A percentile compares a stretch with the other conserved stretches of the same genome.
phyloP scores from a whole-genome alignment of 2,113 vertebrate genomes.

The Delphinus delphis region DNA sequence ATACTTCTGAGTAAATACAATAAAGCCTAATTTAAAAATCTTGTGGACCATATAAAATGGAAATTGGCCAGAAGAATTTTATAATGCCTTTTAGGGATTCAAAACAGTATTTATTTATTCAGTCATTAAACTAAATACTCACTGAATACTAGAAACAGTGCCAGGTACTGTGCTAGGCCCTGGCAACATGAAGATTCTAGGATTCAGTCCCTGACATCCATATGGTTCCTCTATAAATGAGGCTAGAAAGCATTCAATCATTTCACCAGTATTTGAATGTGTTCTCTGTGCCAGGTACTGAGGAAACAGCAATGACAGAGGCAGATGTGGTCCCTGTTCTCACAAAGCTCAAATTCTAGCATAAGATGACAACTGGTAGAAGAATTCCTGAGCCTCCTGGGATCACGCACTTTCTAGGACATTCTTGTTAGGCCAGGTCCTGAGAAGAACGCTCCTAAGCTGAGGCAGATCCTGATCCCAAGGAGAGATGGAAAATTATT shows the following conservation, averaged over 20 bases:
- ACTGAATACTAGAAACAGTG: neutral
- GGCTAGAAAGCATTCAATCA: neutral
- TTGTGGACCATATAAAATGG: neutral
- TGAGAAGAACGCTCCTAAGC: neutral
- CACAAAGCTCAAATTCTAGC: neutral
- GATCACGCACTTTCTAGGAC: neutral
- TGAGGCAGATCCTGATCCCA: neutral
- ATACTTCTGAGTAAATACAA: neutral
- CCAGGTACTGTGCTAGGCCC: neutral
- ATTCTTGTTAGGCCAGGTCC: neutral
- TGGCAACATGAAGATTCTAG: neutral
- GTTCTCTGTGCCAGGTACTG: neutral
- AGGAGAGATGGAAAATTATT: neutral
- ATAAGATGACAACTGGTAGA: no score
- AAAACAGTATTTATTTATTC: constrained; percentile 19
- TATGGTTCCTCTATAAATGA: neutral
- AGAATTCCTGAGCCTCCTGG: neutral
- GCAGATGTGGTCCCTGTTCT: neutral
- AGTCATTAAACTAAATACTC: constrained; percentile 1
- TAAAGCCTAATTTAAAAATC: constrained; percentile 42
- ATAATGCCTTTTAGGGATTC: constrained; percentile 7
- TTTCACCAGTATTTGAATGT: neutral
- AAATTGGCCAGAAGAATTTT: constrained; percentile 21
- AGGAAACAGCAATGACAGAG: neutral
- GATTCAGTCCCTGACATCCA: neutral